phyloP scores from a whole-genome alignment of 2,113 vertebrate species.

The Apodemus sylvaticus region DNA sequence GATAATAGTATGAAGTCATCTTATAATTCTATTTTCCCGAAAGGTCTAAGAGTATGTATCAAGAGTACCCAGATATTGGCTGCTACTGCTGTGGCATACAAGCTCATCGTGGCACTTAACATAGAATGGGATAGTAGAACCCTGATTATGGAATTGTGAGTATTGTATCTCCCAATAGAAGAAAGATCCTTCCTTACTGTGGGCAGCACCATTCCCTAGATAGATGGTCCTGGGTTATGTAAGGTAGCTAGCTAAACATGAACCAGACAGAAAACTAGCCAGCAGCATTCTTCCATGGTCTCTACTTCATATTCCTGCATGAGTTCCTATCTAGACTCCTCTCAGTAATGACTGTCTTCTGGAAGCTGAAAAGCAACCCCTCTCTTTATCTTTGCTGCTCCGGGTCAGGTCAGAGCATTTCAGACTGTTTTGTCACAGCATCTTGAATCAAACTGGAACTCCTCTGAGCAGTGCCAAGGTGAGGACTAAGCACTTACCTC shows the following conservation, averaged over 20 bases:
- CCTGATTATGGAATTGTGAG: not conserved
- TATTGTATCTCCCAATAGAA: not conserved
- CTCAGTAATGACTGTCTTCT: too few relatives aligned
- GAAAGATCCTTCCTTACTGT: too few relatives aligned
- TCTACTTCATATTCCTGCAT: not conserved
- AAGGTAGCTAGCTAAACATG: not conserved
- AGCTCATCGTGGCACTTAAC: not conserved
- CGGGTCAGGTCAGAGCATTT: too few relatives aligned
- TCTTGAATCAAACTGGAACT: not conserved
- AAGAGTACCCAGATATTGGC: not conserved
- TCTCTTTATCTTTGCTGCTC: not conserved
- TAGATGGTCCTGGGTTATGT: not conserved
- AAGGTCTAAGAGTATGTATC: not conserved
- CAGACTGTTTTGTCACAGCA: too few relatives aligned
- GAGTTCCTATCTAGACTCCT: not conserved
- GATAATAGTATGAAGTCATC: too few relatives aligned
- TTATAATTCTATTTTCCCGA: not conserved
- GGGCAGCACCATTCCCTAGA: not conserved
- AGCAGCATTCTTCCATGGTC: not conserved
- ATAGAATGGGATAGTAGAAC: not conserved
- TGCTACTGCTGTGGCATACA: not conserved
- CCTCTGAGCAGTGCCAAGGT: too few relatives aligned
- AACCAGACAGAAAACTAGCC: not conserved
- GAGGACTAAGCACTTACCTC: not conserved
- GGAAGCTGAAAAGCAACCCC: not conserved